phyloP scores from a whole-genome alignment of 2,797 vertebrate species.

The Natrix natrix region DNA sequence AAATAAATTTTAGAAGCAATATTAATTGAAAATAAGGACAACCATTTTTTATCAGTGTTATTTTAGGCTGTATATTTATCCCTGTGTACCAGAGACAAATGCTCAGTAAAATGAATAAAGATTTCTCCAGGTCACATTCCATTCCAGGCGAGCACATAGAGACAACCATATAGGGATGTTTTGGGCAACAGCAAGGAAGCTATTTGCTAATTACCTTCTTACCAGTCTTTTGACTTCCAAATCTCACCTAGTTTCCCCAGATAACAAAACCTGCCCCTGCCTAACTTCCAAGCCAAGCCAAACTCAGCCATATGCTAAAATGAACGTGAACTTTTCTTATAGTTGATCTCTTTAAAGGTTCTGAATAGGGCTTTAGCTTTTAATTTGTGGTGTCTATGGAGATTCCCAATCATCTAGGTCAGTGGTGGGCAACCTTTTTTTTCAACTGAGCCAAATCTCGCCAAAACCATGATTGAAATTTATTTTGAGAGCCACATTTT shows the following conservation, averaged over 20 bases:
- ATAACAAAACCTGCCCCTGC: neutral
- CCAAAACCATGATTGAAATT: too few relatives aligned
- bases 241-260: neutral
- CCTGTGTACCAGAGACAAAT: neutral
- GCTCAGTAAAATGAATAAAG: neutral
- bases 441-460: too few relatives aligned
- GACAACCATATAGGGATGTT: neutral
- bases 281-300: neutral
- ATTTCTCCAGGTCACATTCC: neutral
- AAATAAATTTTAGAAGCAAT: neutral
- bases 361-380: neutral
- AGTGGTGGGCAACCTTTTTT: too few relatives aligned
- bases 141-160: neutral
- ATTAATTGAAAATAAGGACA: neutral
- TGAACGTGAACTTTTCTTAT: neutral
- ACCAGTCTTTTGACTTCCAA: neutral
- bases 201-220: neutral
- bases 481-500: too few relatives aligned
- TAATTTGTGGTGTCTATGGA: neutral
- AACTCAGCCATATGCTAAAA: neutral
- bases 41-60: neutral
- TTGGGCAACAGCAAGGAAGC: neutral
- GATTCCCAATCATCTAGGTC: neutral
- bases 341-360: neutral
- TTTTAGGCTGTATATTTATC: neutral